Evolutionary conservation across 2,113 vertebrate genomes (phyloP).

Genomic region (Vulpes vulpes): DNA sequence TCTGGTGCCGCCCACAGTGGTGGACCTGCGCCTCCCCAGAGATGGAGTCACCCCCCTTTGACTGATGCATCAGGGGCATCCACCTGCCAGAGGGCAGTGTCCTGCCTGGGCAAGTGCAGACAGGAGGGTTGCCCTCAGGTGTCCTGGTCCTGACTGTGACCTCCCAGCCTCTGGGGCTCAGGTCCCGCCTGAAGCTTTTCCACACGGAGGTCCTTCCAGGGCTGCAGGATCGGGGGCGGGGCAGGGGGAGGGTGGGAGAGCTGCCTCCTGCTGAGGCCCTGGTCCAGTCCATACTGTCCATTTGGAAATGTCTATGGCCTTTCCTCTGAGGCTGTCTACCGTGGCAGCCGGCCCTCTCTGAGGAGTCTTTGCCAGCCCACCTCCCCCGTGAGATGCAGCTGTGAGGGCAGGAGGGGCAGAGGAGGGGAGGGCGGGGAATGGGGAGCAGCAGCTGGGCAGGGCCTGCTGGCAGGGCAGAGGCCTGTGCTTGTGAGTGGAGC

Average conservation of each 20-base stretch:
- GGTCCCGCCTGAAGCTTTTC: not conserved
- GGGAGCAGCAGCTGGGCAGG: not conserved
- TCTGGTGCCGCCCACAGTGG: not conserved
- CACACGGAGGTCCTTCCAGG: rapidly evolving
- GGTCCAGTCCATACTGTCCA: not conserved
- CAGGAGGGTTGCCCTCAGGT: not conserved
- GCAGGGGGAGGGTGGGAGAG: not conserved
- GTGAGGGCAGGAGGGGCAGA: not conserved
- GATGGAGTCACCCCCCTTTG: not conserved
- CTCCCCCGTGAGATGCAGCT: not conserved
- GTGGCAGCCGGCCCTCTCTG: not conserved
- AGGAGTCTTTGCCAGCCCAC: not conserved
- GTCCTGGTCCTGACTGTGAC: not conserved
- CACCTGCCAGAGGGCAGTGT: not conserved
- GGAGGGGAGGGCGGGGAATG: not conserved
- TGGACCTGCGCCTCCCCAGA: not conserved
- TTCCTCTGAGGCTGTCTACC: not conserved
- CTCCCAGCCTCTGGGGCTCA: not conserved
- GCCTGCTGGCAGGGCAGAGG: not conserved
- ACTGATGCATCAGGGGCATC: rapidly evolving
- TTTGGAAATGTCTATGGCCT: not conserved
- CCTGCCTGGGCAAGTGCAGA: not conserved
- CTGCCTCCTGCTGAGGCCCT: not conserved
- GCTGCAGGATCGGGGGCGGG: not conserved
- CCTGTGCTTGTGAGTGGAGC: not conserved